Percentiles rank a stretch among this genome's conserved stretches.
These are phyloP conservation scores for Apantesis nais DNA, from an alignment of 2,888 invertebrate species.

Conservation along the genomic window DNA sequence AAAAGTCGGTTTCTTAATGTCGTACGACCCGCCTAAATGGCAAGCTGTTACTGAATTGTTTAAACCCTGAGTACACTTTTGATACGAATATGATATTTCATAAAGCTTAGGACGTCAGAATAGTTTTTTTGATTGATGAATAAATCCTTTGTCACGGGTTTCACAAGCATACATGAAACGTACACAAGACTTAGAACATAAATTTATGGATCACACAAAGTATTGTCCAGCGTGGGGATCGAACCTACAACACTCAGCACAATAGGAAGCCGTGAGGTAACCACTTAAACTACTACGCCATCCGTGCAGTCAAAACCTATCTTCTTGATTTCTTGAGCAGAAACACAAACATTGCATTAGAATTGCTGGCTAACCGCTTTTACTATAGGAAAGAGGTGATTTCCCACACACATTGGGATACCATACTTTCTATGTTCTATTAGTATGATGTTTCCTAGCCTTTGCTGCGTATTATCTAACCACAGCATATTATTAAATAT, in stretches of 20 bases:
- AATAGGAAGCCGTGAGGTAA: no score
- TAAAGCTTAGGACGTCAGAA: neutral
- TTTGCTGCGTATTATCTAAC: neutral
- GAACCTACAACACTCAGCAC: no score
- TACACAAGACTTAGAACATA: no score
- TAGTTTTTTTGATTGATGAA: no score
- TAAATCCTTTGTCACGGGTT: no score
- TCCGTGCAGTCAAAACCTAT: no score
- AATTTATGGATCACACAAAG: no score
- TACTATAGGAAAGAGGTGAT: neutral
- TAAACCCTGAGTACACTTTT: neutral
- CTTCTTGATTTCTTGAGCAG: neutral
- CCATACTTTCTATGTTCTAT: neutral
- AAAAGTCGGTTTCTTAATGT: neutral
- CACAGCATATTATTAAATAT: neutral
- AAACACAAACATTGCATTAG: neutral
- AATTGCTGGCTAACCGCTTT: neutral
- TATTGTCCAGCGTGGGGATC: no score
- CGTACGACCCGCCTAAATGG: neutral
- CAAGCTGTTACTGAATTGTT: neutral
- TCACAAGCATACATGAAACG: no score
- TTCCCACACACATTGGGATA: neutral
- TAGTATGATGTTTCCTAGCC: neutral
- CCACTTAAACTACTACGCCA: no score
- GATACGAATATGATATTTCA: neutral